These are phyloP conservation scores for Parasteatoda lunata DNA, from an alignment of 2,888 invertebrate genomes.

Conservation along the genomic window DNA sequence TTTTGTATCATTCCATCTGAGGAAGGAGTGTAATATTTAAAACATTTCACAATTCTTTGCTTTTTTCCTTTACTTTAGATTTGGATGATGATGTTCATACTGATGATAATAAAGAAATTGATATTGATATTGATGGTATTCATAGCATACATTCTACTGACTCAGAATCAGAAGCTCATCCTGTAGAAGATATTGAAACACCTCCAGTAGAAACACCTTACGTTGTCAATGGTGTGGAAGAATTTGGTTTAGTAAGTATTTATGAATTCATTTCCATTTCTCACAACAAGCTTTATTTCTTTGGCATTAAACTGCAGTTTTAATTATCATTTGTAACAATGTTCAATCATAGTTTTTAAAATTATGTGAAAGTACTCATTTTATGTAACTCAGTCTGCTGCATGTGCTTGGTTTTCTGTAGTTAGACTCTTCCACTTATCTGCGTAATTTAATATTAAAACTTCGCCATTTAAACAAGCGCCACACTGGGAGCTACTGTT, in stretches of 20 bases:
- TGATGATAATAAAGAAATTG: slow-evolving; percentile 76
- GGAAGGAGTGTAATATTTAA: neutral
- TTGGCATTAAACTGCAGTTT: no score
- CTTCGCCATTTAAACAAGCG: no score
- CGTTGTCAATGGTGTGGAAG: slow-evolving; percentile 78
- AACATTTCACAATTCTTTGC: slow-evolving; percentile 65
- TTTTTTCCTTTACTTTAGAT: slow-evolving; percentile 76
- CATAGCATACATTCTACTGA: slow-evolving; percentile 78
- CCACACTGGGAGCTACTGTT: no score
- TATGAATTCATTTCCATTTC: no score
- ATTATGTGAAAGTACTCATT: no score
- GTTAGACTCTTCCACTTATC: no score
- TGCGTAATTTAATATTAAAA: no score
- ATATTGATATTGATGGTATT: slow-evolving; percentile 67
- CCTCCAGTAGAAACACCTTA: slow-evolving; percentile 80
- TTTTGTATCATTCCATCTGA: neutral
- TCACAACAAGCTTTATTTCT: no score
- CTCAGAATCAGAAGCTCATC: slow-evolving; percentile 78
- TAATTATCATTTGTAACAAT: no score
- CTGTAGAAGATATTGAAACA: slow-evolving; percentile 73
- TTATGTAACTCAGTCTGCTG: no score
- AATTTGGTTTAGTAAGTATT: slow-evolving; percentile 78
- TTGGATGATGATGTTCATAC: slow-evolving; percentile 83
- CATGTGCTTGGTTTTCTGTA: no score
- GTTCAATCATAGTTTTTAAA: no score